These are phyloP conservation scores for Marasmarcha lunaedactyla DNA, from an alignment of 2,888 invertebrate genomes.

Conservation along the genomic window DNA sequence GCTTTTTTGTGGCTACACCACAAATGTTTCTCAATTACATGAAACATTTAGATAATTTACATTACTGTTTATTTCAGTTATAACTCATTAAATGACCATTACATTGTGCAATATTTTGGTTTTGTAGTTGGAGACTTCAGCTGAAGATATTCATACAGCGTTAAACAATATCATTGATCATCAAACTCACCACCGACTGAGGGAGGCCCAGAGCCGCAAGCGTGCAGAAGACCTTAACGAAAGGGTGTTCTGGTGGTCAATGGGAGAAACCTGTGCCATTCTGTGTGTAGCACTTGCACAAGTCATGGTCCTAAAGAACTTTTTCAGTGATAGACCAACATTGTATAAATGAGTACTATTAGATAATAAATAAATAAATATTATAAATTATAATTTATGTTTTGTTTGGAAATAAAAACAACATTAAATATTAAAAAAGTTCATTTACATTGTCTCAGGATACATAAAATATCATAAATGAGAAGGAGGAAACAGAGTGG, in stretches of 20 bases:
- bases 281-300: slow-evolving; percentile 89
- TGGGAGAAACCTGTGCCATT: slow-evolving; percentile 88
- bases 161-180: slow-evolving; percentile 91
- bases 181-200: slow-evolving; percentile 95
- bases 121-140: slow-evolving; percentile 90
- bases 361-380: slow-evolving; percentile 1
- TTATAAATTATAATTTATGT: slow-evolving; percentile 2
- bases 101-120: slow-evolving; percentile 5
- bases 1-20: no score
- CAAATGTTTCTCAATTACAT: no score
- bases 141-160: slow-evolving; percentile 90
- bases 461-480: no score
- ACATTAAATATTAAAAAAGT: slow-evolving; percentile 2
- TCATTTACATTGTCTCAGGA: background rate
- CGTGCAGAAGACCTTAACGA: slow-evolving; percentile 97
- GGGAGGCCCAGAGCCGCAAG: slow-evolving; percentile 95
- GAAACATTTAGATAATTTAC: no score
- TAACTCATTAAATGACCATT: no score
- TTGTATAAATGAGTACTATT: slow-evolving; percentile 49
- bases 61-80: no score
- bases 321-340: slow-evolving; percentile 76
- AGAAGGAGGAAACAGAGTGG: no score
- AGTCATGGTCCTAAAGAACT: slow-evolving; percentile 91
- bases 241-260: slow-evolving; percentile 93
- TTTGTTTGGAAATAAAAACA: slow-evolving; percentile 14